Evolutionary conservation across 2,113 vertebrate genomes (phyloP), one percentile per base, ranked within the genome.

Genomic region (Lasiurus borealis): DNA sequence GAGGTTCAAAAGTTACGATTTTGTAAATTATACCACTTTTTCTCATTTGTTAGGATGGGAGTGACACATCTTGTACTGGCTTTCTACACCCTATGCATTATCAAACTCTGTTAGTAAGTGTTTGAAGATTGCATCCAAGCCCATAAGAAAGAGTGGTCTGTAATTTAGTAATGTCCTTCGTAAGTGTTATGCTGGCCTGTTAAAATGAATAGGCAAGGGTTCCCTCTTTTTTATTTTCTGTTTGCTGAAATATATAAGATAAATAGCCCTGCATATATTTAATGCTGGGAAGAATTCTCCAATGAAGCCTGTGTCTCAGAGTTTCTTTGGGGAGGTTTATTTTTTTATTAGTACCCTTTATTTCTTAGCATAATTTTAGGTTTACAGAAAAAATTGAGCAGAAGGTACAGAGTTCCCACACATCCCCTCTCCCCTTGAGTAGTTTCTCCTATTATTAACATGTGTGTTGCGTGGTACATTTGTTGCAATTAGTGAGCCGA

Each of bases 211-310:
- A 54, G 34, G 31, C 10, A 72, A 72, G 14, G n/a, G 13, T 69
- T 81, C 10, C 27, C 21, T 72, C 40, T n/a, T 71, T 96, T 93
- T 54, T 34, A 57, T 73, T 90, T 94, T 73, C 57, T 93, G 21
- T 52, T 85, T 71, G 81, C 34, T 89, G 23, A n/a, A n/a, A n/a
- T n/a, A n/a, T n/a, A n/a, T n/a, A n/a, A n/a, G n/a, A n/a, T n/a
- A n/a, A n/a, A n/a, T n/a, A n/a, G n/a, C n/a, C n/a, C n/a, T n/a
- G n/a, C n/a, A n/a, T n/a, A n/a, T n/a, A n/a, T n/a, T n/a, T n/a
- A n/a, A 66, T 91, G 2, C 82, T 78, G 59, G 29, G 11, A 68
- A 69, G 54, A 89, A 68, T 83, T 93, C 19, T 68, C 29, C 69
- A 83, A 3, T 62, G 7, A 92, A 73, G 9, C 3, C 27, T 44